phyloP scores from a whole-genome alignment of 2,888 invertebrate genomes.

The Dasysyrphus tricinctus region DNA sequence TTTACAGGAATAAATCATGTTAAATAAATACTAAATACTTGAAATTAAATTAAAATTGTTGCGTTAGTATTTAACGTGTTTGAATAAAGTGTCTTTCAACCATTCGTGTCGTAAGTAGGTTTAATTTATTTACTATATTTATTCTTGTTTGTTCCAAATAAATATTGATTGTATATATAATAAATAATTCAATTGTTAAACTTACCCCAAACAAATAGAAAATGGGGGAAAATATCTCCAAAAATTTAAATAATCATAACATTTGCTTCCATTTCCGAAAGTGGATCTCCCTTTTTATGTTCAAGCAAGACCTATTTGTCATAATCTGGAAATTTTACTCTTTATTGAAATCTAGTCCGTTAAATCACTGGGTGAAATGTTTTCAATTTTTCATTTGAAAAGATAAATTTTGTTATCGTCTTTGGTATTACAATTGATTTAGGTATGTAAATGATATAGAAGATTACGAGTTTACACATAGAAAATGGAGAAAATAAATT shows the following conservation, averaged over 20 bases:
- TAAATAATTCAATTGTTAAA: too few species aligned
- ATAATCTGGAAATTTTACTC: background rate
- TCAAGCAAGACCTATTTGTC: background rate
- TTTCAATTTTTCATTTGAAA: slow-evolving; percentile 66
- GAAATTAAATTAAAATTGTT: too few species aligned
- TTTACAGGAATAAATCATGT: too few species aligned
- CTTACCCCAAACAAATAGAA: too few species aligned
- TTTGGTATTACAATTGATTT: slow-evolving; percentile 56
- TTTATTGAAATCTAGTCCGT: slow-evolving; percentile 26
- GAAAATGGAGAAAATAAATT: slow-evolving; percentile 33
- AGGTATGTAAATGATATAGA: slow-evolving; percentile 36
- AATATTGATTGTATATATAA: too few species aligned
- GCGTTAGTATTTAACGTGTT: too few species aligned
- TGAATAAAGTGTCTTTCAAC: too few species aligned
- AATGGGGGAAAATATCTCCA: too few species aligned
- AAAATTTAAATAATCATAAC: background rate
- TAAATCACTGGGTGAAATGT: slow-evolving; percentile 24
- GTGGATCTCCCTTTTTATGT: background rate
- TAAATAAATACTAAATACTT: too few species aligned
- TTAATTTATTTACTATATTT: too few species aligned
- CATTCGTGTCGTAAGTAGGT: too few species aligned
- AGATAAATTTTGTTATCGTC: slow-evolving; percentile 57
- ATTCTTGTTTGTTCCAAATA: too few species aligned
- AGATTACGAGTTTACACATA: slow-evolving; percentile 35
- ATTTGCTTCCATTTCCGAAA: background rate